Evolutionary conservation across 2,797 vertebrate species (phyloP).

Genomic region (Enteromius argenteus): DNA sequence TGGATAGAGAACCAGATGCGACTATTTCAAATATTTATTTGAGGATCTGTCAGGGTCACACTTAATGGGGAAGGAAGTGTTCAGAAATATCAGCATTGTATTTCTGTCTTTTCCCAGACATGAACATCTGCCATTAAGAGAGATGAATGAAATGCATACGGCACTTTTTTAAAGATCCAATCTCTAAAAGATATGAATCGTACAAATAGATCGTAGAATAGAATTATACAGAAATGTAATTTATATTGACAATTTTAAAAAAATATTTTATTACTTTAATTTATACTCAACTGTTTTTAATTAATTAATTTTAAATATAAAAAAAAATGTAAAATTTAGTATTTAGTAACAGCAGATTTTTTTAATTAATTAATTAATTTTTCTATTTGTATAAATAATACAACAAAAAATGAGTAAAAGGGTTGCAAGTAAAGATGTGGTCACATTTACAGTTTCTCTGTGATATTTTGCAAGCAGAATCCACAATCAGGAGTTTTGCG

Average conservation of each 20-base stretch:
- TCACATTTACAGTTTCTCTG: too few relatives aligned
- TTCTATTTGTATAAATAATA: too few relatives aligned
- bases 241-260: not conserved
- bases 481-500: too few relatives aligned
- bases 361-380: too few relatives aligned
- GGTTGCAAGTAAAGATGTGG: too few relatives aligned
- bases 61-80: constrained; percentile 39
- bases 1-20: constrained; percentile 38
- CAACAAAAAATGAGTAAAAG: too few relatives aligned
- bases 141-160: constrained; percentile 39
- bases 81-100: constrained; percentile 34
- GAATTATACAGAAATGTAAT: constrained; percentile 2
- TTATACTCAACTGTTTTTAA: not conserved
- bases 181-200: not conserved
- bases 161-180: not conserved
- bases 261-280: not conserved
- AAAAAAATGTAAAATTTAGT: too few relatives aligned
- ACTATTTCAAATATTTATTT: constrained; percentile 48
- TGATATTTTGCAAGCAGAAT: too few relatives aligned
- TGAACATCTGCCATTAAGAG: constrained; percentile 43
- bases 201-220: too few relatives aligned
- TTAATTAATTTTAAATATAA: not conserved
- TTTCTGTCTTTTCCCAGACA: constrained; percentile 31
- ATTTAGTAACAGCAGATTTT: too few relatives aligned
- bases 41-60: constrained; percentile 41